These are phyloP conservation scores for Cochlearius cochlearius DNA, from an alignment of 2,113 vertebrate species.

Conservation along the genomic window DNA sequence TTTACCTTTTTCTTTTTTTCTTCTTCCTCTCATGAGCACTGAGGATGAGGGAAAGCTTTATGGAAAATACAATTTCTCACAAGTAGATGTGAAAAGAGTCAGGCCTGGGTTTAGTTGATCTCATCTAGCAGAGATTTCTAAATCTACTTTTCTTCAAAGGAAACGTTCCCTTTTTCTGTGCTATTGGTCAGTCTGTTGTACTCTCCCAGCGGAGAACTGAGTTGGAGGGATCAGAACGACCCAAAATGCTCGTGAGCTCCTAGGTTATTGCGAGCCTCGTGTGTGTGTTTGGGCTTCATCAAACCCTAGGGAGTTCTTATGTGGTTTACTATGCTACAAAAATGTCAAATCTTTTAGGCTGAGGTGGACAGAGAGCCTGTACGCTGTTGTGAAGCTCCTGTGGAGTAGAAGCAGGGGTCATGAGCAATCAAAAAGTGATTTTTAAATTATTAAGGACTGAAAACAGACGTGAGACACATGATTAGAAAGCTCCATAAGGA, in stretches of 20 bases:
- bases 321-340: background rate
- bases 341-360: background rate
- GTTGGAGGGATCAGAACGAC: background rate
- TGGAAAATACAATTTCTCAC: background rate
- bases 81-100: background rate
- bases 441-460: background rate
- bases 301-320: background rate
- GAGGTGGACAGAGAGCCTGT: background rate
- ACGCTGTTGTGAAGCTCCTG: accelerated
- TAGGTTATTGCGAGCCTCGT: background rate
- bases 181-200: background rate
- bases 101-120: background rate
- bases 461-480: accelerated
- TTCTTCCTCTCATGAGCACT: background rate
- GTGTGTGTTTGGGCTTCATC: background rate
- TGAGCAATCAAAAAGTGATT: background rate
- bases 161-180: background rate
- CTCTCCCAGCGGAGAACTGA: background rate
- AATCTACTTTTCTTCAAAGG: background rate
- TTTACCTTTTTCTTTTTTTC: background rate
- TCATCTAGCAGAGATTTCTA: background rate
- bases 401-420: background rate
- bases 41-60: background rate
- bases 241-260: background rate
- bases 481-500: background rate